A percentile compares a stretch with the other conserved stretches of the same genome.
phyloP scores from a whole-genome alignment of 2,113 vertebrate genomes.

The Lepidothrix coronata region DNA sequence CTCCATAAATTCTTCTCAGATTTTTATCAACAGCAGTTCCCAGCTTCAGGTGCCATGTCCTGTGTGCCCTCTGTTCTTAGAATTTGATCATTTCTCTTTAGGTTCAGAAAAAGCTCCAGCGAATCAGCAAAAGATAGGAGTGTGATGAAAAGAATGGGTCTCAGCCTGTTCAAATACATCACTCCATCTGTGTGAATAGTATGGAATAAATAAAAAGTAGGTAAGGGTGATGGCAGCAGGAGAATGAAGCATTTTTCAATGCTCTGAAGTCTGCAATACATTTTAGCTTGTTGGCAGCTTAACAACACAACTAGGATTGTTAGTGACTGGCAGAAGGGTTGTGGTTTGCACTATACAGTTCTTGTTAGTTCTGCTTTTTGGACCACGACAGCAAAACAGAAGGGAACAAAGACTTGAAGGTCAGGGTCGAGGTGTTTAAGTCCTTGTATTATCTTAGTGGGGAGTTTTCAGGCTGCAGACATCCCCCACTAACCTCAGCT shows the following conservation, averaged over 20 bases:
- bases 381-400: neutral
- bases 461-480: neutral
- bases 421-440: neutral
- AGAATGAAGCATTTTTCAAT: neutral
- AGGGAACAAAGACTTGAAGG: neutral
- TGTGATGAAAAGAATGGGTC: neutral
- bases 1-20: neutral
- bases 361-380: neutral
- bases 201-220: neutral
- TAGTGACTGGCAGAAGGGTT: neutral
- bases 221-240: neutral
- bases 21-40: neutral
- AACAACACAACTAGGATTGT: neutral
- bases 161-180: neutral
- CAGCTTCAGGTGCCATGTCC: neutral
- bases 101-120: neutral
- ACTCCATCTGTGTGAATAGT: neutral
- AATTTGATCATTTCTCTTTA: neutral
- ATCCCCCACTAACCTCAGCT: neutral
- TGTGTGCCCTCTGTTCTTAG: neutral
- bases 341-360: neutral
- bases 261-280: neutral
- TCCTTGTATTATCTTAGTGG: neutral
- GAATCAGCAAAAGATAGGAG: neutral
- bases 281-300: neutral